Percentiles rank a stretch among this genome's conserved stretches.
Conservation (phyloP, 2,113 vertebrate species). For the Triplophysa tibetana region DNA sequence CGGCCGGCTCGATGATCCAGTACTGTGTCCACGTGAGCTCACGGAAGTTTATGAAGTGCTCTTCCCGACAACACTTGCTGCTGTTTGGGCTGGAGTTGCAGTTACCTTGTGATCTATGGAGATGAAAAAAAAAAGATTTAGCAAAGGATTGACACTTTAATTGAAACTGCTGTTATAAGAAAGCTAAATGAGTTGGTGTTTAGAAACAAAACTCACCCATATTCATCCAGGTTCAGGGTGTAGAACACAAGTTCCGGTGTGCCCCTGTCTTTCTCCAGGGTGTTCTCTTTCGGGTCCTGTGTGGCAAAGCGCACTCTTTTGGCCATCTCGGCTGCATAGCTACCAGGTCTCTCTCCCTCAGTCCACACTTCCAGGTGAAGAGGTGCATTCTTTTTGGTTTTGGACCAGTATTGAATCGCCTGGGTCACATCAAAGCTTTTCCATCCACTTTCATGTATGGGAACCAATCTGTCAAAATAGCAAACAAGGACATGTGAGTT, state of each 20-base stretch:
- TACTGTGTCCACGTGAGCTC: conserved; percentile 72
- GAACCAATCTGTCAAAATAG: conserved; percentile 74
- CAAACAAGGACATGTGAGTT: not conserved
- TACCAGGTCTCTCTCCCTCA: conserved; percentile 77
- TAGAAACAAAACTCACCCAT: conserved; percentile 66
- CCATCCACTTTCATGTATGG: conserved; percentile 80
- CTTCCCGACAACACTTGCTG: conserved; percentile 71
- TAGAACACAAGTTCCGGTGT: conserved; percentile 77
- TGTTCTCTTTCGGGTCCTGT: conserved; percentile 59
- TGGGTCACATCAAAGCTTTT: conserved; percentile 84
- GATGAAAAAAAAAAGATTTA: not conserved
- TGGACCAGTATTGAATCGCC: conserved; percentile 81
- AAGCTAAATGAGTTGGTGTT: not conserved
- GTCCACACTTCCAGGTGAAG: conserved; percentile 81
- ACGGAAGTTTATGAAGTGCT: conserved; percentile 73
- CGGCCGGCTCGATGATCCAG: conserved; percentile 73
- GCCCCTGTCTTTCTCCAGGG: conserved; percentile 57
- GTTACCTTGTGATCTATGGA: conserved; percentile 70
- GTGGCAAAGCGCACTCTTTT: conserved; percentile 74
- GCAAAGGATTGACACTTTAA: not conserved
- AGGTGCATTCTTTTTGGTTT: conserved; percentile 56
- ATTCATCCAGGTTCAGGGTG: conserved; percentile 76
- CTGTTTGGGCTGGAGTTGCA: conserved; percentile 59
- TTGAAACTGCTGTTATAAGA: not conserved
- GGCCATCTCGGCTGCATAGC: conserved; percentile 72